These are phyloP conservation scores for Muschampia plurimacula DNA, from an alignment of 2,888 invertebrate genomes.

Conservation along the genomic window DNA sequence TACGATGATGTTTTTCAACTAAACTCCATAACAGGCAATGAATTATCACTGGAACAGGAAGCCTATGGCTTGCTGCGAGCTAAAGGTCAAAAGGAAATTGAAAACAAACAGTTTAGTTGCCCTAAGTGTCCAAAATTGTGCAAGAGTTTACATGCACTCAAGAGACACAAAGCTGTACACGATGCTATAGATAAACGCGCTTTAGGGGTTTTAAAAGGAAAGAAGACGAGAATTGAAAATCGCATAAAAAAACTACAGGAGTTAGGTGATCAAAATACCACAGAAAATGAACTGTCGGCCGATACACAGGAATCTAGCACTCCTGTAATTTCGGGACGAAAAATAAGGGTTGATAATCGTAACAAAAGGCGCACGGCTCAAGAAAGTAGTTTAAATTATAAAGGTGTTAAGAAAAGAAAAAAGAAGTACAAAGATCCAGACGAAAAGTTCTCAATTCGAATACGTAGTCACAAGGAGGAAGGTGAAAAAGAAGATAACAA, in stretches of 20 bases:
- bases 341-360: conserved; percentile 43
- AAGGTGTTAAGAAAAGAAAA: conserved; percentile 55
- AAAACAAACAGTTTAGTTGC: conserved; percentile 51
- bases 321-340: conserved; percentile 38
- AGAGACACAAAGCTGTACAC: conserved; percentile 66
- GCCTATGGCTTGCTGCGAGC: conserved; percentile 69
- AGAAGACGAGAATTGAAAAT: conserved; percentile 59
- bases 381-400: conserved; percentile 38
- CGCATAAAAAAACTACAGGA: conserved; percentile 51
- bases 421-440: conserved; percentile 49
- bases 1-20: conserved; percentile 68
- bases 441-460: conserved; percentile 33
- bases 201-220: conserved; percentile 59
- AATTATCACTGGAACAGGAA: conserved; percentile 73
- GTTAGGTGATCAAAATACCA: conserved; percentile 28
- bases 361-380: conserved; percentile 30
- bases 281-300: conserved; percentile 38
- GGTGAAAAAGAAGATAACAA: conserved; percentile 33
- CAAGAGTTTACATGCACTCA: conserved; percentile 49
- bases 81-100: conserved; percentile 52
- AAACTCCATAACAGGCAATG: conserved; percentile 77
- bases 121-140: conserved; percentile 68
- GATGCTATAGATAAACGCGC: conserved; percentile 66
- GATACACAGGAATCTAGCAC: conserved; percentile 26
- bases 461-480: conserved; percentile 39